Percentiles rank a stretch among this genome's conserved stretches.
Conservation (phyloP, 2,888 invertebrate genomes). For the Cyclophora albipunctata region DNA sequence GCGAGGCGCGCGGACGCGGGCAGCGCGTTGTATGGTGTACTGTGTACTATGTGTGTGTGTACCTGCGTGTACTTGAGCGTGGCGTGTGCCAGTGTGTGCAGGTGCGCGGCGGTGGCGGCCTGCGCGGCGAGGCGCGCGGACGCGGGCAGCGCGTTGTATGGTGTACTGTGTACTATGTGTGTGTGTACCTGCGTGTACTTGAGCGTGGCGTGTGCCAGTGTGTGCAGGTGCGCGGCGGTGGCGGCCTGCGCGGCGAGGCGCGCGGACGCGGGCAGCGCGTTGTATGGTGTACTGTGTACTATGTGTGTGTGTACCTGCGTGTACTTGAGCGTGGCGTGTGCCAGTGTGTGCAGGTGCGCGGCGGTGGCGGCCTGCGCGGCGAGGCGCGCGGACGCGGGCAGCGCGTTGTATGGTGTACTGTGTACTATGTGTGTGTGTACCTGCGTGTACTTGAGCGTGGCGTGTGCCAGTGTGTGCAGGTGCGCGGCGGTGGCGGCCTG, state of each 20-base stretch:
- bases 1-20: too few relatives aligned
- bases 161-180: too few relatives aligned
- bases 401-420: too few relatives aligned
- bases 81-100: conserved; percentile 79
- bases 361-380: conserved; percentile 74
- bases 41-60: too few relatives aligned
- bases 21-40: too few relatives aligned
- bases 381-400: conserved; percentile 40
- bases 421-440: conserved; percentile 3
- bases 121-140: conserved; percentile 50
- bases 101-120: conserved; percentile 79
- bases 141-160: too few relatives aligned
- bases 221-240: conserved; percentile 80
- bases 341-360: conserved; percentile 79
- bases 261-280: conserved; percentile 39
- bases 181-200: too few relatives aligned
- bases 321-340: too few relatives aligned
- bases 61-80: too few relatives aligned
- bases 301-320: too few relatives aligned
- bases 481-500: conserved; percentile 76
- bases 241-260: conserved; percentile 57
- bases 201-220: conserved; percentile 78
- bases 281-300: too few relatives aligned
- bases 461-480: conserved; percentile 79
- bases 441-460: conserved; percentile 29